A percentile compares a stretch with the other conserved stretches of the same genome.
phyloP scores from a whole-genome alignment of 2,113 vertebrate genomes.

The Heloderma charlesbogerti region DNA sequence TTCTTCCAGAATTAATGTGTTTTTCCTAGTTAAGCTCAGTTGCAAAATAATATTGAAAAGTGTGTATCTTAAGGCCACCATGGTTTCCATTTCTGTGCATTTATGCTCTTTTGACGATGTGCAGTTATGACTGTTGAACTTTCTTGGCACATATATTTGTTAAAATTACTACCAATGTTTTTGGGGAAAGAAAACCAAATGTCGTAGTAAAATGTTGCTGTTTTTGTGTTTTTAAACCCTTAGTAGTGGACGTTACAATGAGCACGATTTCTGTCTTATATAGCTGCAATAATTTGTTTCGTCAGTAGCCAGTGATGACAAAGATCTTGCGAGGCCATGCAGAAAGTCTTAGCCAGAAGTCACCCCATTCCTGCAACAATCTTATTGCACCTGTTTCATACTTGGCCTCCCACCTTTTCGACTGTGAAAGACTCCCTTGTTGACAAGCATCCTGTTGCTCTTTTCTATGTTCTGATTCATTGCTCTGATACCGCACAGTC shows the following conservation, averaged over 20 bases:
- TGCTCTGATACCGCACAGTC: not conserved
- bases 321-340: not conserved
- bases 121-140: not conserved
- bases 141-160: accelerated
- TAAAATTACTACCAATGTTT: not conserved
- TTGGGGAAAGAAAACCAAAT: not conserved
- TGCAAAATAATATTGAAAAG: slow-evolving; percentile 36
- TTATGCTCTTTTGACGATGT: not conserved
- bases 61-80: slow-evolving; percentile 14
- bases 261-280: not conserved
- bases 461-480: slow-evolving; percentile 5
- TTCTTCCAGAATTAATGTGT: slow-evolving; percentile 22
- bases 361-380: not conserved
- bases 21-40: slow-evolving; percentile 56
- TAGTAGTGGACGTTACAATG: slow-evolving; percentile 1
- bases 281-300: accelerated
- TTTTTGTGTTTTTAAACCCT: not conserved
- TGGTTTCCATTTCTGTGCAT: not conserved
- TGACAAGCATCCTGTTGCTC: not conserved
- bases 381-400: accelerated
- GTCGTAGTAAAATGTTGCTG: not conserved
- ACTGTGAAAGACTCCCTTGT: accelerated
- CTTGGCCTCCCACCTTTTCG: not conserved
- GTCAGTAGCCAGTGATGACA: accelerated
- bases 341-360: not conserved